A percentile compares a stretch with the other conserved stretches of the same genome.
phyloP scores from a whole-genome alignment of 2,888 invertebrate genomes.

The Carcina quercana region DNA sequence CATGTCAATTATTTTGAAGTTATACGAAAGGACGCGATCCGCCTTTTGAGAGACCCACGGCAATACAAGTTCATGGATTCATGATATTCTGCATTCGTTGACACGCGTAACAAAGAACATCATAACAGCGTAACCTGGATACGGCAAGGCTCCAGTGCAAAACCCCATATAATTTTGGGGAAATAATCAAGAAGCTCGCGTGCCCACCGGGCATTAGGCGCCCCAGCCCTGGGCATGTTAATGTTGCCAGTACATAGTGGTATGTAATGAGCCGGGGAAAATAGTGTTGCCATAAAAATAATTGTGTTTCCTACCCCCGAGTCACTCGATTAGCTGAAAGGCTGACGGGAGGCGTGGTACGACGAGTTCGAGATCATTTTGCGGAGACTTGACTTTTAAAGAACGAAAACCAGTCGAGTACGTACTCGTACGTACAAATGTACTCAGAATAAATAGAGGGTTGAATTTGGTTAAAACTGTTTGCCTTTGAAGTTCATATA shows the following conservation, averaged over 20 bases:
- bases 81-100: too few relatives aligned
- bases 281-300: constrained; percentile 74
- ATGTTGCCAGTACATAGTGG: constrained; percentile 63
- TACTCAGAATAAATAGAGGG: too few relatives aligned
- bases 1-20: not conserved
- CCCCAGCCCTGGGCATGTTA: constrained; percentile 68
- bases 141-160: constrained; percentile 56
- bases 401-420: too few relatives aligned
- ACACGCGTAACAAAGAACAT: too few relatives aligned
- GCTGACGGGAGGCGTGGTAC: constrained; percentile 17
- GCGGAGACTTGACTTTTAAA: too few relatives aligned
- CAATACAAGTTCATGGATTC: too few relatives aligned
- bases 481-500: too few relatives aligned
- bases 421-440: not conserved
- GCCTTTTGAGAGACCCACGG: constrained; percentile 18
- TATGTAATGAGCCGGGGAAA: constrained; percentile 72
- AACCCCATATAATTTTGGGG: constrained; percentile 72
- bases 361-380: too few relatives aligned
- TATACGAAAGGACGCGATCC: constrained; percentile 28
- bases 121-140: constrained; percentile 40
- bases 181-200: constrained; percentile 72
- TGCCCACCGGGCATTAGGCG: constrained; percentile 65
- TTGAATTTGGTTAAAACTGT: too few relatives aligned
- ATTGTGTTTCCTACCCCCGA: constrained; percentile 60
- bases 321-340: constrained; percentile 43